Evolutionary conservation across 1,140 invertebrate species (phyloP).

Genomic region (Chrysomallon squamiferum): DNA sequence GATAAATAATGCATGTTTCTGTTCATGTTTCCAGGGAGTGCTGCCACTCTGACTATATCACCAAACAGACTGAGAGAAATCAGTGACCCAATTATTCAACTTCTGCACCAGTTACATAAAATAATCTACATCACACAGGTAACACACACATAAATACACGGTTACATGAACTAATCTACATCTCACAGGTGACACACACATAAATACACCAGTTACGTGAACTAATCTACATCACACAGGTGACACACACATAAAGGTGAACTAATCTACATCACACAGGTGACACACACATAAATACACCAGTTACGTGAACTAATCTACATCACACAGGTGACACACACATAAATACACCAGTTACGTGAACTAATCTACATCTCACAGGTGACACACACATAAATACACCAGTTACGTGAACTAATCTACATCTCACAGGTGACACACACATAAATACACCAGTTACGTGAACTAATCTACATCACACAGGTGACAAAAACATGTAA

Average conservation of each 20-base stretch:
- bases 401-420: too few relatives aligned
- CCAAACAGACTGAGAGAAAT: slow-evolving; percentile 58
- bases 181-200: background rate
- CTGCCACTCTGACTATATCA: slow-evolving; percentile 60
- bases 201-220: background rate
- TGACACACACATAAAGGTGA: too few relatives aligned
- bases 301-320: background rate
- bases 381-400: too few relatives aligned
- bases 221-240: background rate
- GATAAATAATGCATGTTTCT: too few relatives aligned
- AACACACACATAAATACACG: background rate
- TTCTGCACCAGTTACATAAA: slow-evolving; percentile 62
- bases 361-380: background rate
- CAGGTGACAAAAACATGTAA: background rate
- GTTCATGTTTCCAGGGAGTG: slow-evolving; percentile 43
- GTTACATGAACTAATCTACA: too few relatives aligned
- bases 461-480: background rate
- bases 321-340: background rate
- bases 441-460: too few relatives aligned
- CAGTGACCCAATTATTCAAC: slow-evolving; percentile 61
- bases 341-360: background rate
- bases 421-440: background rate
- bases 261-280: background rate
- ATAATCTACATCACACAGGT: slow-evolving; percentile 62
- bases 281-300: too few relatives aligned